Evolutionary conservation across 2,797 vertebrate species (phyloP), one percentile per base, ranked within the genome.

Genomic region (Spinus pinus): DNA sequence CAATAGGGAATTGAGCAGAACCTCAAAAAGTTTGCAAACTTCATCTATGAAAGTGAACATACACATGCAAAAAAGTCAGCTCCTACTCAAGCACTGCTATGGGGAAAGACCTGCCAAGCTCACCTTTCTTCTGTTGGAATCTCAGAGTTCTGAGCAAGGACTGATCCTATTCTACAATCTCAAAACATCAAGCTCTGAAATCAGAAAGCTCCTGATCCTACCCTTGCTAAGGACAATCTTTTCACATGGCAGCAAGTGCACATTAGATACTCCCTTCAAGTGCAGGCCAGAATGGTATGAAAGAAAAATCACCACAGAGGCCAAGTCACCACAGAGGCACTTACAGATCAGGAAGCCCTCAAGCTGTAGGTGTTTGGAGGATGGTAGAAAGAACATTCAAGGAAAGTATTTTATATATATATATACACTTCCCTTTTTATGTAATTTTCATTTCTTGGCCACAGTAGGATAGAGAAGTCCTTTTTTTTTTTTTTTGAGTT

Each of bases 1-100:
- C 16, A 42, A 88, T 0, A 62, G 14, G 6, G 6, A 28, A 67
- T 33, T 7, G 3, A 71, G 27, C 1, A 0, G 35, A 70, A n/a
- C 7, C 12, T 77, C 44, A 69, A 30, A 17, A 83, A 47, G 9
- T 53, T 15, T 47, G 33, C 42, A 92, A 78, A 80, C 7, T 5
- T 71, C 21, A 85, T 35, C 21, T 33, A n/a, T 37, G 65, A 53
- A 71, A 73, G 12, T 31, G 17, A 82, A 57, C 44, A 56, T 8
- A 53, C 3, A 44, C 64, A 44, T 27, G 7, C 42, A 15, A 41
- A 61, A 2, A 54, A 33, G 14, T 44, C 33, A 53, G 25, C 41
- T 19, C 83, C 31, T 47, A 57, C 10, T 10, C 58, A 69, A 72
- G 41, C 28, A 49, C 5, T 71, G 25, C 42, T 56, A 23, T 3